Conservation (phyloP, 2,888 invertebrate genomes). For the Trilocha varians region DNA sequence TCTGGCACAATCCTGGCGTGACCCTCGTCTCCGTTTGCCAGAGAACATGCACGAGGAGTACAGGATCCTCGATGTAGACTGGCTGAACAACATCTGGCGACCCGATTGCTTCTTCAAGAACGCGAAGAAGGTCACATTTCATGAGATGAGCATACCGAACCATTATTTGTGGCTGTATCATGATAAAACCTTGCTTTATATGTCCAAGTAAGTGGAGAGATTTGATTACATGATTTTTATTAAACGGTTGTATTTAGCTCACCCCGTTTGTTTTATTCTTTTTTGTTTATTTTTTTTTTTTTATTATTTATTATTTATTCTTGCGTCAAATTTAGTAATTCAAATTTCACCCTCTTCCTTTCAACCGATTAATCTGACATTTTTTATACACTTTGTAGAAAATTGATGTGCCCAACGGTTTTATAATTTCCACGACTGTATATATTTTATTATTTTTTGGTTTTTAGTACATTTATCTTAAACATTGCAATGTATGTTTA, state of each 20-base stretch:
- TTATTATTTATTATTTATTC: too few species aligned
- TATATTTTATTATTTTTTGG: too few species aligned
- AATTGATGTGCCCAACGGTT: too few species aligned
- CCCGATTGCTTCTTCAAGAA: slow-evolving; percentile 96
- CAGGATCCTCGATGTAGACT: slow-evolving; percentile 89
- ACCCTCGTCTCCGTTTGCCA: slow-evolving; percentile 89
- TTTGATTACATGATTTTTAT: background rate
- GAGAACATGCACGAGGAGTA: slow-evolving; percentile 96
- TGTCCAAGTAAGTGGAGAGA: slow-evolving; percentile 83
- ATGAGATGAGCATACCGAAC: slow-evolving; percentile 95
- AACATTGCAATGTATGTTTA: too few species aligned
- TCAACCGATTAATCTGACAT: too few species aligned
- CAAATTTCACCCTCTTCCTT: too few species aligned
- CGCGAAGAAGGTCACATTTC: slow-evolving; percentile 94
- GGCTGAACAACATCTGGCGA: slow-evolving; percentile 92
- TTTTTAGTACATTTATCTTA: too few species aligned
- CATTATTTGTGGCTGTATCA: slow-evolving; percentile 94
- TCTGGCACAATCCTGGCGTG: slow-evolving; percentile 93
- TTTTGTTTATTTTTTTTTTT: too few species aligned
- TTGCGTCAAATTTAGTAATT: too few species aligned
- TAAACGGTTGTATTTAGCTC: background rate
- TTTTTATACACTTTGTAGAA: too few species aligned
- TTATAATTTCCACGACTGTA: too few species aligned
- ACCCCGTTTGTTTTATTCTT: too few species aligned
- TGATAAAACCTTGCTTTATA: slow-evolving; percentile 91